phyloP scores from a whole-genome alignment of 2,888 invertebrate genomes.

The Idaea biselata region DNA sequence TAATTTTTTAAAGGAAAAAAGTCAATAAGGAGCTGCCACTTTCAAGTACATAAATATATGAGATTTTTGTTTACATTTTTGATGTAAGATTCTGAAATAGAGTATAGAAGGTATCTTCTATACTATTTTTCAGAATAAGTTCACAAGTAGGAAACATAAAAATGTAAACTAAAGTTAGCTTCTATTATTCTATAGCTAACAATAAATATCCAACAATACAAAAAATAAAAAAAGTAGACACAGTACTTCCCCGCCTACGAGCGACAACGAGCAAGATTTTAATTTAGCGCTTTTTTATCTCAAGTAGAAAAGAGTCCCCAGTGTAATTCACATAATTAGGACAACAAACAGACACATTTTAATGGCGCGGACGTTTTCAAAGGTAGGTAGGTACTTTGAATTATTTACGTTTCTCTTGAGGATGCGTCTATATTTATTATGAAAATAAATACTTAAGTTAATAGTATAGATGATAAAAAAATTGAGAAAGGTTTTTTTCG shows the following conservation, averaged over 20 bases:
- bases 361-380: slow-evolving; percentile 46
- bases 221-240: not conserved
- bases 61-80: no score
- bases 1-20: no score
- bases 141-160: no score
- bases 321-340: slow-evolving; percentile 65
- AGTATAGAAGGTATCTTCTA: no score
- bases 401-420: slow-evolving; percentile 64
- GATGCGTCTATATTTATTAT: slow-evolving; percentile 17
- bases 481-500: not conserved
- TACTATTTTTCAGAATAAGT: no score
- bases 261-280: slow-evolving; percentile 35
- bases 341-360: slow-evolving; percentile 64
- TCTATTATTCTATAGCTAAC: not conserved
- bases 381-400: slow-evolving; percentile 61
- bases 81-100: no score
- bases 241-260: not conserved
- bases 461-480: not conserved
- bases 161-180: no score
- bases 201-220: not conserved
- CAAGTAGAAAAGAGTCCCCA: slow-evolving; percentile 45
- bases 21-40: no score
- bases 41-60: no score
- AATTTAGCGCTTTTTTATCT: slow-evolving; percentile 47
- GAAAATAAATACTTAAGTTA: not conserved